Percentiles rank a stretch among this genome's conserved stretches.
These are phyloP conservation scores for Oxyscelio sp. DNA, from an alignment of 2,888 invertebrate species.

Conservation along the genomic window DNA sequence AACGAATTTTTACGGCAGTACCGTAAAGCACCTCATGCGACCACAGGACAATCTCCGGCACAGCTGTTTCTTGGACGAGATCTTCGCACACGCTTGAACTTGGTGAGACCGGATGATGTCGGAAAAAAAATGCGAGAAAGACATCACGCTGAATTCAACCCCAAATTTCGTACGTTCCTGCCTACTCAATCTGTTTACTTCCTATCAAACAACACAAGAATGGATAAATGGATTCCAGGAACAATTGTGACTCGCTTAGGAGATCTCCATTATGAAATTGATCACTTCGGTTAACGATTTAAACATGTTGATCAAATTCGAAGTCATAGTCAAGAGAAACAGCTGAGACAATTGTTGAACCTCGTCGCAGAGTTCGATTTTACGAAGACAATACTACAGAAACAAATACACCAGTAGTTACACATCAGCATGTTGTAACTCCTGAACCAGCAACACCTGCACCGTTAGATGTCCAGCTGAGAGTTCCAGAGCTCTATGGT, in stretches of 20 bases:
- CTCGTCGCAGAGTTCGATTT: too few relatives aligned
- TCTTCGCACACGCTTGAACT: conserved; percentile 69
- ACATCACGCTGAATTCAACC: not conserved
- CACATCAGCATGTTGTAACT: too few relatives aligned
- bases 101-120: conserved; percentile 32
- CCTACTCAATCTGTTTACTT: conserved; percentile 35
- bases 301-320: conserved; percentile 45
- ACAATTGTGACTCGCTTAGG: conserved; percentile 3
- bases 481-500: too few relatives aligned
- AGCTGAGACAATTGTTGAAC: too few relatives aligned
- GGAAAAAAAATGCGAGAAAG: not conserved
- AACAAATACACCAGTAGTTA: too few relatives aligned
- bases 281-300: not conserved
- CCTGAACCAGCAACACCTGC: too few relatives aligned
- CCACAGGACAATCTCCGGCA: conserved; percentile 73
- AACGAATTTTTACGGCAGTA: conserved; percentile 47
- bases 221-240: conserved; percentile 45
- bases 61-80: conserved; percentile 72
- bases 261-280: conserved; percentile 45
- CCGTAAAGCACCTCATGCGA: conserved; percentile 52
- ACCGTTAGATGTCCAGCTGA: too few relatives aligned
- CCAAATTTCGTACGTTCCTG: not conserved
- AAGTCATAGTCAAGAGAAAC: too few relatives aligned
- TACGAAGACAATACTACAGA: too few relatives aligned
- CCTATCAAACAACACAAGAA: conserved; percentile 24